Evolutionary conservation across 2,888 invertebrate genomes (phyloP).

Genomic region (Cerceris rybyensis): DNA sequence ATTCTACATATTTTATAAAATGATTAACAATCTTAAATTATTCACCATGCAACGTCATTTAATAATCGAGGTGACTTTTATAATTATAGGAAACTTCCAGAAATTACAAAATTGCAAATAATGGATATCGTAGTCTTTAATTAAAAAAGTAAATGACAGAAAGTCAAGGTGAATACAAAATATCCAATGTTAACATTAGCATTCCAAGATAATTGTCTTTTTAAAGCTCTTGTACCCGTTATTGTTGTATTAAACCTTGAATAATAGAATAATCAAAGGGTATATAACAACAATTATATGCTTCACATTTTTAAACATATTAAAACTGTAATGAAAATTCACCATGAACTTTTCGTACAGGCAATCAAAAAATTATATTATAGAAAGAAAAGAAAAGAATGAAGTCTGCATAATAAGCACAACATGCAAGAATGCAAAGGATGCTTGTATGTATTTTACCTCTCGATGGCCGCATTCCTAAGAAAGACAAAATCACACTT

Average conservation of each 20-base stretch:
- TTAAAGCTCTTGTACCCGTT: not conserved
- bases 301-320: conserved; percentile 21
- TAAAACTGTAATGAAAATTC: conserved; percentile 12
- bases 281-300: conserved; percentile 3
- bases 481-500: conserved; percentile 80
- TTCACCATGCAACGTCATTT: too few species aligned
- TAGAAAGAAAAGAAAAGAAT: conserved; percentile 56
- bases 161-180: too few species aligned
- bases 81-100: too few species aligned
- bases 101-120: too few species aligned
- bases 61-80: too few species aligned
- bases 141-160: too few species aligned
- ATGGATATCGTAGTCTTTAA: too few species aligned
- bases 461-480: conserved; percentile 84
- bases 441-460: conserved; percentile 78
- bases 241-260: not conserved
- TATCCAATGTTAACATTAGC: too few species aligned
- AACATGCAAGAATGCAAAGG: conserved; percentile 63
- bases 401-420: conserved; percentile 60
- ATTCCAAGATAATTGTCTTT: too few species aligned
- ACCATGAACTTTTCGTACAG: conserved; percentile 10
- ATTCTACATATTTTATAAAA: too few species aligned
- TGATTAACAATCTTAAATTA: too few species aligned
- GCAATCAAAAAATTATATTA: conserved; percentile 33
- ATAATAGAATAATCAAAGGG: not conserved